phyloP scores from a whole-genome alignment of 2,888 invertebrate species.

The Galeruca laticollis region DNA sequence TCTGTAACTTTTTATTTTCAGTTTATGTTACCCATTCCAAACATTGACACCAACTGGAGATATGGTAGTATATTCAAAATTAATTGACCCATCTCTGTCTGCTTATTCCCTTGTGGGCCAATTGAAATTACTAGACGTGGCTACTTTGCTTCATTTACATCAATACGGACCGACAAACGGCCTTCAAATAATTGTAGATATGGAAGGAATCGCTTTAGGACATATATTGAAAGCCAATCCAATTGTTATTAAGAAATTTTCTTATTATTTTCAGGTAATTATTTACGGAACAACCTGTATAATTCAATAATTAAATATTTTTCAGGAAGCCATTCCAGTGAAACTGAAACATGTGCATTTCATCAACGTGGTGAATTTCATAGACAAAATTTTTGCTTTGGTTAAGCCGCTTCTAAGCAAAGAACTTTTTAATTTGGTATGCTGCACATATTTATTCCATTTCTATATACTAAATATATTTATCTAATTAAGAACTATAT shows the following conservation, averaged over 20 bases:
- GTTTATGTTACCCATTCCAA: constrained; percentile 50
- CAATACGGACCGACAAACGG: constrained; percentile 70
- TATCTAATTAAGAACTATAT: neutral
- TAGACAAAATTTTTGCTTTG: constrained; percentile 67
- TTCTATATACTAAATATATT: constrained; percentile 6
- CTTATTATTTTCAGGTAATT: constrained; percentile 75
- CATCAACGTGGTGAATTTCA: constrained; percentile 66
- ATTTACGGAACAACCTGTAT: neutral
- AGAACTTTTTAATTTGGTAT: constrained; percentile 61
- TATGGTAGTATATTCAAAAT: constrained; percentile 54
- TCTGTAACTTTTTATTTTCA: constrained; percentile 42
- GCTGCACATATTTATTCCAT: constrained; percentile 19
- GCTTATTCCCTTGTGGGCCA: constrained; percentile 70
- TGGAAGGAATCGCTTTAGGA: constrained; percentile 72
- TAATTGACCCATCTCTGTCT: constrained; percentile 71
- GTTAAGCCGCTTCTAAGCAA: constrained; percentile 71
- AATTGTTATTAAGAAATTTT: constrained; percentile 75
- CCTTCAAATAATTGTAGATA: constrained; percentile 74
- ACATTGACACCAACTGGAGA: constrained; percentile 56
- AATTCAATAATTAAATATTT: constrained; percentile 24
- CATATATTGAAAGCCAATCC: constrained; percentile 76
- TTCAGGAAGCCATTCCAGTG: constrained; percentile 68
- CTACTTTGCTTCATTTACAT: constrained; percentile 72
- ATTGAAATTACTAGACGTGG: constrained; percentile 71
- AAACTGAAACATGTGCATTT: constrained; percentile 68